These are phyloP conservation scores for Progne subis DNA, from an alignment of 2,113 vertebrate genomes.

Conservation along the genomic window DNA sequence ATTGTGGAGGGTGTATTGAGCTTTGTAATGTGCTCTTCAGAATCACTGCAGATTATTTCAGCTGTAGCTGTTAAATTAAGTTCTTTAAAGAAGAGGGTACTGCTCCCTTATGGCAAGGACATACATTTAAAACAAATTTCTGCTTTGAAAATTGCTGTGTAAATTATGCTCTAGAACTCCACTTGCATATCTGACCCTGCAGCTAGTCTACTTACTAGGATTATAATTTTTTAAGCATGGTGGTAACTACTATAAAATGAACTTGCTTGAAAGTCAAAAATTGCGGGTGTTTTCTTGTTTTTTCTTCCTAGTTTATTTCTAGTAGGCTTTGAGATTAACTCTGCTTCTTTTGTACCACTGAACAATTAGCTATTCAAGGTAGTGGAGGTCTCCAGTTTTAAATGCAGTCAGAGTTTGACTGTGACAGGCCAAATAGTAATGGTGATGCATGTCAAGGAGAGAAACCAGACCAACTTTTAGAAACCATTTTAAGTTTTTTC, in stretches of 20 bases:
- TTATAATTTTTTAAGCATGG: not conserved
- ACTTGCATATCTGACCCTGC: not conserved
- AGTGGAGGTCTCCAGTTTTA: not conserved
- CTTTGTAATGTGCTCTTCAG: not conserved
- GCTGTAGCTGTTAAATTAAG: not conserved
- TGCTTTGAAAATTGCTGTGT: not conserved
- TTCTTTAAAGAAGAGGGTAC: not conserved
- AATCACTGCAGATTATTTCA: not conserved
- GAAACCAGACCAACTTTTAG: not conserved
- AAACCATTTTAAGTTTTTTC: not conserved
- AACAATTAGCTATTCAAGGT: slow-evolving; percentile 7
- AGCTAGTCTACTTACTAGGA: not conserved
- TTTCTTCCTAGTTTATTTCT: not conserved
- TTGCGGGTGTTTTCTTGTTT: not conserved
- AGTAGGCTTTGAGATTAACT: not conserved
- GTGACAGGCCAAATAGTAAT: not conserved
- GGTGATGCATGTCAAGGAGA: not conserved
- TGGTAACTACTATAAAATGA: not conserved
- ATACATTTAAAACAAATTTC: not conserved
- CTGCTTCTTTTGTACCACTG: not conserved
- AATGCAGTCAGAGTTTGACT: not conserved
- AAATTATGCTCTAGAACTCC: not conserved
- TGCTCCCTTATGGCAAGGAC: not conserved
- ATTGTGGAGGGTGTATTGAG: not conserved
- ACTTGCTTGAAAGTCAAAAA: not conserved